Evolutionary conservation across 2,888 invertebrate species (phyloP), one percentile per base, ranked within the genome.

Genomic region (Ptilodon capucinus): DNA sequence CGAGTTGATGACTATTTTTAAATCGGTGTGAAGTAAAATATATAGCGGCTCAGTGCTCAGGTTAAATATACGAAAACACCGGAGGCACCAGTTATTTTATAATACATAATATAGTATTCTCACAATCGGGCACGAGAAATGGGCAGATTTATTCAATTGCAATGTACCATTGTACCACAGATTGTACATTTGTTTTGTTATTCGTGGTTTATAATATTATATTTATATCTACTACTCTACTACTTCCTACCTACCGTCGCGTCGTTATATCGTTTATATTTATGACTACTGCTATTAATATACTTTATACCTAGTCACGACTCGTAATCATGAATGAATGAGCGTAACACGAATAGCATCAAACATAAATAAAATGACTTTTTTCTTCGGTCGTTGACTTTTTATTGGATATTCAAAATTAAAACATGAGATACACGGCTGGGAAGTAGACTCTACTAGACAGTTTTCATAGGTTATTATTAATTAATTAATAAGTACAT

Each of bases 1-100:
- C 59, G 67, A 57, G 71, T 67, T 63, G 70, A 71, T 69, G 52
- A 72, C 76, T 88, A 87, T 88, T 88, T 87, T 81, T 86, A 85
- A 79, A 78, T 65, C 67, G 45, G 62, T 62, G 64, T 68, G 73
- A 72, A 74, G 74, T 74, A 55, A 73, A 69, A 70, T 71, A 69
- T 75, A 65, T 64, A 68, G 64, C 54, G 48, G 67, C 68, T 68
- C 69, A 66, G 63, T 68, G 69, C 58, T 65, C 56, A 57, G 60
- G 65, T 64, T 66, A 66, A 73, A 64, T 48, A 50, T 44, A 59
- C 38, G 58, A 42, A 54, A 62, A 64, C 60, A 58, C 57, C 17
- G 43, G 49, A 28, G 41, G 39, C 48, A 25, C 40, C 36, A 34
- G 9, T 40, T 39, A 35, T 46, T 46, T 48, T 25, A 44, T 46